Conservation (phyloP, 2,797 vertebrate species). For the Sandelia bainsii region DNA sequence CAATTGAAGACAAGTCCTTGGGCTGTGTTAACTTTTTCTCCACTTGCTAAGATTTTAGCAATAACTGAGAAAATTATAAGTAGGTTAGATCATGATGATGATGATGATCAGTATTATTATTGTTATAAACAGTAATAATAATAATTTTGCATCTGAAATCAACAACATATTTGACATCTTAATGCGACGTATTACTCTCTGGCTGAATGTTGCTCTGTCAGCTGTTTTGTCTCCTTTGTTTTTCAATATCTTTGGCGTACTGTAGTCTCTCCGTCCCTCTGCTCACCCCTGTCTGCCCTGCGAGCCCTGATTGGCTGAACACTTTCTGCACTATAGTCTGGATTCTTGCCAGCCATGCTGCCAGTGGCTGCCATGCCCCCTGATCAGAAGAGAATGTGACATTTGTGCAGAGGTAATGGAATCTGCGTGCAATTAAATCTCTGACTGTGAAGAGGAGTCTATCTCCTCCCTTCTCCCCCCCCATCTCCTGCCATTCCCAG, state of each 20-base stretch:
- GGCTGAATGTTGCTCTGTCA: slow-evolving; percentile 43
- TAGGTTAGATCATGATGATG: background rate
- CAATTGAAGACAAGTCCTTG: background rate
- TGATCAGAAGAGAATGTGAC: slow-evolving; percentile 95
- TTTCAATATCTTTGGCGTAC: slow-evolving; percentile 52
- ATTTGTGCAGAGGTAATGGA: slow-evolving; percentile 96
- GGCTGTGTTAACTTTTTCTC: background rate
- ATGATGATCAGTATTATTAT: background rate
- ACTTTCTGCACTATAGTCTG: slow-evolving; percentile 90
- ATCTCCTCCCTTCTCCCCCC: slow-evolving; percentile 78
- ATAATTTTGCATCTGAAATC: slow-evolving; percentile 22
- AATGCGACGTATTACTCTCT: slow-evolving; percentile 14
- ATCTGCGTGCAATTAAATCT: slow-evolving; percentile 92
- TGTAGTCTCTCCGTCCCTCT: slow-evolving; percentile 57
- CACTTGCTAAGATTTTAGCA: background rate
- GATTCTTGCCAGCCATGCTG: slow-evolving; percentile 85
- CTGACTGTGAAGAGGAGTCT: slow-evolving; percentile 89
- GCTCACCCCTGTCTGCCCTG: slow-evolving; percentile 80
- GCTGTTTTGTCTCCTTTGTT: slow-evolving; percentile 58
- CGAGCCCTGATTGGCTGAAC: slow-evolving; percentile 87
- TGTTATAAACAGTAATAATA: background rate
- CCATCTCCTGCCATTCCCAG: slow-evolving; percentile 72
- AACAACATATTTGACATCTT: slow-evolving; percentile 25
- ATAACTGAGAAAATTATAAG: background rate
- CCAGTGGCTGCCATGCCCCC: slow-evolving; percentile 89